These are phyloP conservation scores for Miichthys miiuy DNA, from an alignment of 2,797 vertebrate genomes.

Conservation along the genomic window DNA sequence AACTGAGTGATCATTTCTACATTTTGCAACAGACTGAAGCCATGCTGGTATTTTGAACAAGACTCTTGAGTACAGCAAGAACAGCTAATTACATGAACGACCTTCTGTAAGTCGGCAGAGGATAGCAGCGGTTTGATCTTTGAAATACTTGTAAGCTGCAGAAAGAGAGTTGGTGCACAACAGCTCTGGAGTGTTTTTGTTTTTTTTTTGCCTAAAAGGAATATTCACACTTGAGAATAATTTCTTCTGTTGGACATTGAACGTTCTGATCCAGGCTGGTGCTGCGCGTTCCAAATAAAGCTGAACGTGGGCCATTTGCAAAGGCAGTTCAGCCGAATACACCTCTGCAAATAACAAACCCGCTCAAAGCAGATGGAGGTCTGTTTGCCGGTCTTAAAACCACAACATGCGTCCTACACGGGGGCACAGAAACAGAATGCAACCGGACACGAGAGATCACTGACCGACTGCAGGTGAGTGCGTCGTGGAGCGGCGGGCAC, in stretches of 20 bases:
- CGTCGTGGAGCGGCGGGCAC: slow-evolving; percentile 7
- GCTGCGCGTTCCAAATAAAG: slow-evolving; percentile 23
- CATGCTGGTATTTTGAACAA: slow-evolving; percentile 4
- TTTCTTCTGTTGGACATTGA: neutral
- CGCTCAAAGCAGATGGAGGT: slow-evolving; percentile 44
- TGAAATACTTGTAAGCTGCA: slow-evolving; percentile 12
- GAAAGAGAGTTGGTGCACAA: slow-evolving; percentile 2
- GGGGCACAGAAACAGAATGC: slow-evolving; percentile 27
- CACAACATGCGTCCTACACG: slow-evolving; percentile 39
- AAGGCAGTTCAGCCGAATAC: slow-evolving; percentile 13
- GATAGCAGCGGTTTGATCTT: slow-evolving; percentile 21
- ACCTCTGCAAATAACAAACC: slow-evolving; percentile 32
- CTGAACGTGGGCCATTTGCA: slow-evolving; percentile 29
- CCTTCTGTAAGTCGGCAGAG: slow-evolving; percentile 25
- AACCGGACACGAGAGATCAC: slow-evolving; percentile 10
- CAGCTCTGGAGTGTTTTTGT: neutral
- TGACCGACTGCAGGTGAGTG: slow-evolving; percentile 31
- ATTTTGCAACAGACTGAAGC: neutral
- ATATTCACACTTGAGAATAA: neutral
- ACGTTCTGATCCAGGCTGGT: neutral
- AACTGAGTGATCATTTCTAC: neutral
- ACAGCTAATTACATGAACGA: slow-evolving; percentile 25
- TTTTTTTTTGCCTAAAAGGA: neutral
- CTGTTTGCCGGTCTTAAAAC: slow-evolving; percentile 24
- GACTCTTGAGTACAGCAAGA: neutral